A percentile compares a stretch with the other conserved stretches of the same genome.
phyloP scores from a whole-genome alignment of 1,140 invertebrate species.

The Formica exsecta region DNA sequence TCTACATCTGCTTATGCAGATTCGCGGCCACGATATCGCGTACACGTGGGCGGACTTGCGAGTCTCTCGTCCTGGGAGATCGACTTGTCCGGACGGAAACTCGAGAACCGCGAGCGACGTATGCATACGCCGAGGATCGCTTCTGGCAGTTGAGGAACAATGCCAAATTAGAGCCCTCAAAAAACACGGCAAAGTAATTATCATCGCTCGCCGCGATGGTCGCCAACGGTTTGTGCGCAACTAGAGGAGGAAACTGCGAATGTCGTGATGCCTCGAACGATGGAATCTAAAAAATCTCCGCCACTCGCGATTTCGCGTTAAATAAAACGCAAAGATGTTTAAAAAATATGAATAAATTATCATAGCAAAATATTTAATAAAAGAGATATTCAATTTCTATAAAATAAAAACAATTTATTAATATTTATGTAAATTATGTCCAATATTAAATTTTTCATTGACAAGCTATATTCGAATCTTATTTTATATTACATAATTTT shows the following conservation, averaged over 20 bases:
- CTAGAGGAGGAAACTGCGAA: neutral
- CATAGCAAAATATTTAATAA: neutral
- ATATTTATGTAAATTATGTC: too few relatives aligned
- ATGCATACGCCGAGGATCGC: slow-evolving; percentile 10
- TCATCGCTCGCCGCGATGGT: neutral
- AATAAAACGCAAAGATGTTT: neutral
- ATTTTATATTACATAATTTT: too few relatives aligned
- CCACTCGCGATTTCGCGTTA: neutral
- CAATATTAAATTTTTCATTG: too few relatives aligned
- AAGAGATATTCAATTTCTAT: neutral
- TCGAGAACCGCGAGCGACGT: slow-evolving; percentile 54
- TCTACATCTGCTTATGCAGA: slow-evolving; percentile 64
- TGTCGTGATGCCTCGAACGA: neutral
- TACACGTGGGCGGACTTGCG: slow-evolving; percentile 63
- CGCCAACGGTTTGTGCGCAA: neutral
- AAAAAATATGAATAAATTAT: neutral
- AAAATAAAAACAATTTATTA: too few relatives aligned
- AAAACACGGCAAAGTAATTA: slow-evolving; percentile 38
- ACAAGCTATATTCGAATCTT: too few relatives aligned
- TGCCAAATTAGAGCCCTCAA: neutral
- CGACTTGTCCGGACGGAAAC: slow-evolving; percentile 60
- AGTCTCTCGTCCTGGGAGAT: slow-evolving; percentile 55
- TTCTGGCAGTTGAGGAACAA: slow-evolving; percentile 36
- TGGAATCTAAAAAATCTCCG: too few relatives aligned
- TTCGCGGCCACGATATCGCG: slow-evolving; percentile 43